Evolutionary conservation across 2,888 invertebrate genomes (phyloP).

Genomic region (Anthoptus insignis): DNA sequence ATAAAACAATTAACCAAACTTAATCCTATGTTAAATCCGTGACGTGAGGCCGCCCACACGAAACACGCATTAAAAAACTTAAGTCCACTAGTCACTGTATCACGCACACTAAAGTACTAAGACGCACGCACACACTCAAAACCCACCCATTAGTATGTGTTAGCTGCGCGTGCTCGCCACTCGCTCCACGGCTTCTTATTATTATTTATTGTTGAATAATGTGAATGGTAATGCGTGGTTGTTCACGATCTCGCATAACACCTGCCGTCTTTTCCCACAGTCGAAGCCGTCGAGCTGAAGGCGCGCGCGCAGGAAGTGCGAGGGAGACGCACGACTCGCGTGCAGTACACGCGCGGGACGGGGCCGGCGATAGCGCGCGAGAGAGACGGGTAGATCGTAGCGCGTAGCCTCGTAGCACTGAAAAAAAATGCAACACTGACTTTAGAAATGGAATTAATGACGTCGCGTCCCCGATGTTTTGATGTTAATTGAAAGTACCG

Average conservation of each 20-base stretch:
- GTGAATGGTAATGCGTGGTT: conserved; percentile 87
- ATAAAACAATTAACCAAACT: conserved; percentile 79
- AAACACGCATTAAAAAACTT: conserved; percentile 67
- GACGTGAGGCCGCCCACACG: conserved; percentile 83
- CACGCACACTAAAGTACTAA: conserved; percentile 56
- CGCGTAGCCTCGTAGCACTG: conserved; percentile 63
- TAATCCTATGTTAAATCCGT: conserved; percentile 73
- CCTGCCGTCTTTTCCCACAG: conserved; percentile 88
- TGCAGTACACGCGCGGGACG: conserved; percentile 74
- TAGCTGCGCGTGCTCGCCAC: conserved; percentile 84
- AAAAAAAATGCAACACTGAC: conserved; percentile 50
- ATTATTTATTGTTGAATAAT: conserved; percentile 87
- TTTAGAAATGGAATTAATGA: conserved; percentile 57
- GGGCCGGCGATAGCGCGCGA: conserved; percentile 56
- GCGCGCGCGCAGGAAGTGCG: conserved; percentile 79
- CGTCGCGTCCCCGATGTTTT: conserved; percentile 53
- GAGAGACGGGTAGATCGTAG: conserved; percentile 58
- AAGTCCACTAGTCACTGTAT: conserved; percentile 62
- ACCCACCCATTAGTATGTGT: conserved; percentile 77
- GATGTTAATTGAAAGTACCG: conserved; percentile 57
- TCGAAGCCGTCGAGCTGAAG: conserved; percentile 70
- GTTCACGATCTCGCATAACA: conserved; percentile 88
- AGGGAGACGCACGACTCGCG: conserved; percentile 68
- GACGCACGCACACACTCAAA: conserved; percentile 57
- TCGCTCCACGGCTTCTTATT: conserved; percentile 86